phyloP scores from a whole-genome alignment of 2,113 vertebrate species.

The Cyrtonyx montezumae region DNA sequence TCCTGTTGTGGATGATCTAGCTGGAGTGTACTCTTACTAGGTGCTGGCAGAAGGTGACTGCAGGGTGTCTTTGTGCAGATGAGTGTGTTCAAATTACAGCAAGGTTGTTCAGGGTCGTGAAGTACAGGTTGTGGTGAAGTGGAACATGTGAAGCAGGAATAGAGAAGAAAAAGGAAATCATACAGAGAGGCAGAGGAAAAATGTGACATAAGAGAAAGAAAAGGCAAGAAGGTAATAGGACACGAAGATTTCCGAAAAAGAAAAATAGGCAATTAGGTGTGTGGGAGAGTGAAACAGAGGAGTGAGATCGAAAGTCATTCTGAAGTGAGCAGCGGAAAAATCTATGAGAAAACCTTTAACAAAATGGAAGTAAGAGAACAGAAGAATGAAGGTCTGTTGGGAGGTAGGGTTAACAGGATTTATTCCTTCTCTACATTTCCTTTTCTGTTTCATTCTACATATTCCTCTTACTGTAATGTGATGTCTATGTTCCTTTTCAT shows the following conservation, averaged over 20 bases:
- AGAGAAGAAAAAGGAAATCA: not conserved
- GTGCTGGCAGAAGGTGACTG: not conserved
- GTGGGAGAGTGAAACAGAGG: not conserved
- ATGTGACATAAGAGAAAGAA: not conserved
- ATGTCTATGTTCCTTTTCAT: not conserved
- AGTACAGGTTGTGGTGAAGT: not conserved
- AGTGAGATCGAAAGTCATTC: not conserved
- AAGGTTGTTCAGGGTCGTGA: not conserved
- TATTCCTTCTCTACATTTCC: not conserved
- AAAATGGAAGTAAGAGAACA: not conserved
- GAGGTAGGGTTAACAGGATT: not conserved
- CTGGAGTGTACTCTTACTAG: not conserved
- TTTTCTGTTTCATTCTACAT: not conserved
- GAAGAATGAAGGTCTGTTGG: not conserved
- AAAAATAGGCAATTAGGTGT: not conserved
- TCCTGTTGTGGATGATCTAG: not conserved
- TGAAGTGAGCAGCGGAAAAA: not conserved
- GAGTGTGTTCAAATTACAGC: not conserved
- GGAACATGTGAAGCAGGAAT: not conserved
- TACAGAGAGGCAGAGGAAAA: not conserved
- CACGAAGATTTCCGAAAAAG: not conserved
- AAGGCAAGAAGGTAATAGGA: not conserved
- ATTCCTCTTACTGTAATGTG: not conserved
- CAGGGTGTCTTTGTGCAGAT: not conserved
- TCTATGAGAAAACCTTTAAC: not conserved